Conservation (phyloP, 2,888 invertebrate genomes). For the Holacanthella duospinosa region DNA sequence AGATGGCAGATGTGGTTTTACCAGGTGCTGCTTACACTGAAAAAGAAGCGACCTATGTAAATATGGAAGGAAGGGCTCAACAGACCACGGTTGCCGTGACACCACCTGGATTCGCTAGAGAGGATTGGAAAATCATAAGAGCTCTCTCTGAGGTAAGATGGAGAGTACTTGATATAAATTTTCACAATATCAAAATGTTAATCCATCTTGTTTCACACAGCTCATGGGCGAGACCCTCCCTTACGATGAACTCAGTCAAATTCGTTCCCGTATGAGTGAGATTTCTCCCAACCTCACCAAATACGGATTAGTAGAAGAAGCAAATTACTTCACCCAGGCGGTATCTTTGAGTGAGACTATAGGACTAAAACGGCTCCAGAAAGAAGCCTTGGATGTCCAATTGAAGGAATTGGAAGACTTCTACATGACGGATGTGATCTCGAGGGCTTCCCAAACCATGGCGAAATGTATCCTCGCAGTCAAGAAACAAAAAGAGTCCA, state of each 20-base stretch:
- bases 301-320: conserved; percentile 71
- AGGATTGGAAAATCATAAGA: conserved; percentile 92
- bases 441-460: conserved; percentile 95
- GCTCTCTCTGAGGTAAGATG: conserved; percentile 77
- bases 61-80: conserved; percentile 94
- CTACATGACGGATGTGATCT: conserved; percentile 85
- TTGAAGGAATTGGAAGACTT: conserved; percentile 63
- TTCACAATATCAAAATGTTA: not conserved
- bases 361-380: conserved; percentile 38
- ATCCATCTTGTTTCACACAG: not conserved
- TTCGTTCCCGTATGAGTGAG: conserved; percentile 69
- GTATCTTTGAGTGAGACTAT: conserved; percentile 57
- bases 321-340: conserved; percentile 73
- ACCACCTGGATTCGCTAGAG: conserved; percentile 84
- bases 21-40: conserved; percentile 98
- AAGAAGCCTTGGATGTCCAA: conserved; percentile 55
- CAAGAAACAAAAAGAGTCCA: conserved; percentile 52
- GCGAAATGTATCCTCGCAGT: conserved; percentile 93
- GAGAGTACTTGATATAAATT: not conserved
- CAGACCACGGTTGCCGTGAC: conserved; percentile 76
- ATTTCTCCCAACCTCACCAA: conserved; percentile 79
- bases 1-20: conserved; percentile 81
- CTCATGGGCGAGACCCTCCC: conserved; percentile 55
- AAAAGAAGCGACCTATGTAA: conserved; percentile 93
- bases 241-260: conserved; percentile 74